Base-by-base conservation (phyloP, 2,888 invertebrate genomes). In the Labia minor region DNA sequence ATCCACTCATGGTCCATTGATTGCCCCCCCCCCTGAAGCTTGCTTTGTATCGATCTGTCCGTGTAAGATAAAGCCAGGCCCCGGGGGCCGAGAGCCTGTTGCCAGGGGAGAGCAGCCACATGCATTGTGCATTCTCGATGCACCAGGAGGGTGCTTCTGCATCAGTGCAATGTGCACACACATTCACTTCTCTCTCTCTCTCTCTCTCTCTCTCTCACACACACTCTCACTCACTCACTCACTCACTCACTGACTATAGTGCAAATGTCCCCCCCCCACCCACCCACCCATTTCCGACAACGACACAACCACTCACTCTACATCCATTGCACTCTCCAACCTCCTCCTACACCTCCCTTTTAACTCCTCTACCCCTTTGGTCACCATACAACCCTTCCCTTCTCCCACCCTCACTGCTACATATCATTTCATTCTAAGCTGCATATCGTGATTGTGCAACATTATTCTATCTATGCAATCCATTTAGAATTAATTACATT, bases 401-500 rank as follows among this genome's bases (percentile, higher is more conserved):
- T n/a, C n/a, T n/a, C n/a, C n/a, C 6, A 11, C 49, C 49, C 49
- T 49, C 8, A 3, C 49, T 11, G 14, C 49, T 49, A 49, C 49
- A 49, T 49, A 49, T 49, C 49, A 49, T 49, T 49, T 49, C 49
- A 49, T 49, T 49, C 49, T 49, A 49, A 49, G 49, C 49, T 49
- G 49, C 49, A 49, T 49, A 49, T 49, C 49, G 49, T 49, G 49
- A 49, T 49, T 49, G 49, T 49, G 49, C 49, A 49, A 49, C 49
- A 49, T 49, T 49, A 49, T 49, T 49, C 49, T 49, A 49, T 49
- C 49, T 49, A 49, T 49, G 49, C 49, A 49, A 49, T 49, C 49
- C 49, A 49, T 49, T 49, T 49, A 49, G 49, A 49, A 49, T 49
- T 49, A 49, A 49, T 49, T 49, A 49, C 49, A 49, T 49, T 10